Evolutionary conservation across 2,797 vertebrate species (phyloP).

Genomic region (Chromis chromis): DNA sequence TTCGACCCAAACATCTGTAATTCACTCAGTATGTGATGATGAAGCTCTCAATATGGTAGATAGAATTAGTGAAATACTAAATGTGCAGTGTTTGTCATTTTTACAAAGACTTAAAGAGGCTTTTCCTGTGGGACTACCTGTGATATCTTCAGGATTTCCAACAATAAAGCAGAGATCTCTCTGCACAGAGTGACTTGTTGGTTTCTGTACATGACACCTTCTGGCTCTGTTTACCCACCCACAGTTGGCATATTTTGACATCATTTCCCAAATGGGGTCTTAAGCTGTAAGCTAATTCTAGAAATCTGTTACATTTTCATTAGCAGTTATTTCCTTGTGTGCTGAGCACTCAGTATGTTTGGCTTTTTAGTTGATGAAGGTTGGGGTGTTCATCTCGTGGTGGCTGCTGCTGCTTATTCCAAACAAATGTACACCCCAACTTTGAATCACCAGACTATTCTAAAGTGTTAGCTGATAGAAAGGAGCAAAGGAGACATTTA

Average conservation of each 20-base stretch:
- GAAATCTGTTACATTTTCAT: slow-evolving; percentile 4
- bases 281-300: slow-evolving; percentile 16
- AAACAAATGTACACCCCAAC: neutral
- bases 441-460: too few relatives aligned
- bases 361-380: neutral
- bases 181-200: neutral
- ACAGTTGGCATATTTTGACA: neutral
- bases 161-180: neutral
- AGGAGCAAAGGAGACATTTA: neutral
- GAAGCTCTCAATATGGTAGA: too few relatives aligned
- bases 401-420: neutral
- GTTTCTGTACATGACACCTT: neutral
- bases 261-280: neutral
- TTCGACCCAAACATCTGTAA: too few relatives aligned
- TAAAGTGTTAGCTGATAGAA: neutral
- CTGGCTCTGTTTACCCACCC: neutral
- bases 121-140: too few relatives aligned
- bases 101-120: too few relatives aligned
- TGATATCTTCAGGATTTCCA: too few relatives aligned
- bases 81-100: too few relatives aligned
- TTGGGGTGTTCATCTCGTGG: neutral
- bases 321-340: neutral
- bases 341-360: neutral
- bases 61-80: too few relatives aligned
- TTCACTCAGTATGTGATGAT: too few relatives aligned